These are phyloP conservation scores for Tribolium madens DNA, from an alignment of 1,140 invertebrate genomes.

Conservation along the genomic window DNA sequence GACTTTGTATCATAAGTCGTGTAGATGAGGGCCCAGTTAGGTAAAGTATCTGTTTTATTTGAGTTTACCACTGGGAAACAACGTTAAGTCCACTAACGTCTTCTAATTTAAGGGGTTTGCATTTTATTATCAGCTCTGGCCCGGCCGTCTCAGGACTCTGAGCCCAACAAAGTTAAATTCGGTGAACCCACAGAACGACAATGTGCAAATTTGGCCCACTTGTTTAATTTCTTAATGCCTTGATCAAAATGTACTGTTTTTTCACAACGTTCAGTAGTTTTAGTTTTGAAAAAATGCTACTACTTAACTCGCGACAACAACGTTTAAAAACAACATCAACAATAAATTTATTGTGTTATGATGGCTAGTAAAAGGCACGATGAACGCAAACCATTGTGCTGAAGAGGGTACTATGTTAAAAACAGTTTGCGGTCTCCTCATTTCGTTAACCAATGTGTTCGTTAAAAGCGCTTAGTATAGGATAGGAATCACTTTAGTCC, in stretches of 20 bases:
- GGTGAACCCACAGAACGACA: neutral
- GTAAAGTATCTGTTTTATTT: constrained; percentile 45
- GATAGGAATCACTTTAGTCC: constrained; percentile 46
- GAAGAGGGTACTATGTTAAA: constrained; percentile 23
- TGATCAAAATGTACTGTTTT: no score
- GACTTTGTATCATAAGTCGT: constrained; percentile 55
- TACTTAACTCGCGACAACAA: no score
- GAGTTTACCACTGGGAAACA: constrained; percentile 36
- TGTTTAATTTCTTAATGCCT: neutral
- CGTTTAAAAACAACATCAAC: no score
- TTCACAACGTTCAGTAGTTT: no score
- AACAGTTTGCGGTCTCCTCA: constrained; percentile 12
- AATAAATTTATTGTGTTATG: no score
- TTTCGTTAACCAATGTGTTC: constrained; percentile 12
- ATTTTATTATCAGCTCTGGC: constrained; percentile 13
- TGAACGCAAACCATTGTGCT: no score
- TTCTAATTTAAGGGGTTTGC: constrained; percentile 33
- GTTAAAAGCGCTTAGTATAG: constrained; percentile 39
- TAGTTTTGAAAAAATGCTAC: no score
- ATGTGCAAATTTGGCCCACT: neutral
- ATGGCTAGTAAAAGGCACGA: no score
- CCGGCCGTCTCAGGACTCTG: constrained; percentile 10
- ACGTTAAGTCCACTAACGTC: constrained; percentile 37
- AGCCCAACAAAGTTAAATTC: constrained; percentile 12
- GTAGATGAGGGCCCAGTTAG: constrained; percentile 40